Conservation (phyloP, 2,113 vertebrate genomes). For the Clarias batrachus region DNA sequence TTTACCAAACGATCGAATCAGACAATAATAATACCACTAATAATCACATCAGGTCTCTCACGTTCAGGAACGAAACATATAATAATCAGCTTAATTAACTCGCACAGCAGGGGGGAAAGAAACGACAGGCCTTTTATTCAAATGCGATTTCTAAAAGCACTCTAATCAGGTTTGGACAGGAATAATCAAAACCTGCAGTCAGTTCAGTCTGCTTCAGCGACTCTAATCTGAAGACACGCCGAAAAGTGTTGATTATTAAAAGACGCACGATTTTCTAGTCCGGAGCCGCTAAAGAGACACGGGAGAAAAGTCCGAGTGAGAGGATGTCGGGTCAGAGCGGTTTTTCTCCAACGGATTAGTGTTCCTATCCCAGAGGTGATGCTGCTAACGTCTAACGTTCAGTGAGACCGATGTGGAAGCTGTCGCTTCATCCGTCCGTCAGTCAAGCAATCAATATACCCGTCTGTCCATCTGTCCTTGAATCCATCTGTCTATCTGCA, state of each 20-base stretch:
- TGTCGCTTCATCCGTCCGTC: no score
- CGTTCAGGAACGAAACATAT: background rate
- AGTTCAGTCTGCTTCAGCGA: background rate
- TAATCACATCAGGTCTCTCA: no score
- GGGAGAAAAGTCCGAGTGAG: no score
- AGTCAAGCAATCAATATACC: no score
- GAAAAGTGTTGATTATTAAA: background rate
- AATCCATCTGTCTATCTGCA: background rate
- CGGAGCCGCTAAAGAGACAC: no score
- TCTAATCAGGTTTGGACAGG: background rate
- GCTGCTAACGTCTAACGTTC: no score
- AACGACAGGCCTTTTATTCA: background rate
- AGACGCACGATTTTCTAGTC: background rate
- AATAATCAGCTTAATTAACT: background rate
- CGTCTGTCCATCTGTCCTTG: background rate
- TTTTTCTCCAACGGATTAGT: no score
- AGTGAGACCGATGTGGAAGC: background rate
- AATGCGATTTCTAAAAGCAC: background rate
- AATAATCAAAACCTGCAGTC: background rate
- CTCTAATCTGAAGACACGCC: background rate
- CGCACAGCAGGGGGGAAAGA: background rate
- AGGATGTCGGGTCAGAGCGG: no score
- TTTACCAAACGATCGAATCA: no score
- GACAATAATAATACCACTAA: no score
- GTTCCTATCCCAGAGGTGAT: no score